Evolutionary conservation across 2,797 vertebrate genomes (phyloP), one percentile per base, ranked within the genome.

Genomic region (Darevskia nairensis): DNA sequence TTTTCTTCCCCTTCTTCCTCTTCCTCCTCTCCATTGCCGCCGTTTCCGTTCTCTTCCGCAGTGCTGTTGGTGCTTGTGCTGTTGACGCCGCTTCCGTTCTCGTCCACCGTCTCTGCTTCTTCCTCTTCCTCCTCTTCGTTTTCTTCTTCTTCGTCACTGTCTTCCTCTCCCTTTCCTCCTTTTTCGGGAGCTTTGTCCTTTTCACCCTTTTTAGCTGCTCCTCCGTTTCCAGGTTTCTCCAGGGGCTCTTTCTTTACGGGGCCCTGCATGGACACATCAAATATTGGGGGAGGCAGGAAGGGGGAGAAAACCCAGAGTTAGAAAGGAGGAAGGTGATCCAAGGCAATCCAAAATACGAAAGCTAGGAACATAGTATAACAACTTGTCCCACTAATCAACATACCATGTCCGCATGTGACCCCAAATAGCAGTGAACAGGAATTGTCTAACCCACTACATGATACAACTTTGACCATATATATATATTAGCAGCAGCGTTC

Each of bases 31-130:
- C 92, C 94, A 0, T 90, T 94, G 68, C 88, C 85, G 0, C 94
- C 85, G 6, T 91, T 82, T 55, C 92, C 91, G 0, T 84, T 91
- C 1, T 89, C 78, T 19, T 55, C 66, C 0, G 95, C 91, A 0
- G 96, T 97, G 46, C 92, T 95, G 77, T 97, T 97, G 85, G 95
- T 95, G 87, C 94, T 96, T 11, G 97, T 97, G 75, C 96, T 92
- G 0, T 97, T 97, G 6, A 94, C 0, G 0, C 86, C 78, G 32
- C 95, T 96, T 13, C 94, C 94, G 0, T 94, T 95, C 86, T 93
- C 95, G 0, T 94, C 96, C 68, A 96, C 93, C 81, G 95, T 96
- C 50, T 96, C 96, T 19, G 96, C 95, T 0, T 94, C 93, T 15
- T 96, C 95, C 78, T 94, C 91, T 1, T 95, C 93, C 35, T 95